Evolutionary conservation across 1,140 invertebrate genomes (phyloP).

Genomic region (Leptinotarsa lineolata): DNA sequence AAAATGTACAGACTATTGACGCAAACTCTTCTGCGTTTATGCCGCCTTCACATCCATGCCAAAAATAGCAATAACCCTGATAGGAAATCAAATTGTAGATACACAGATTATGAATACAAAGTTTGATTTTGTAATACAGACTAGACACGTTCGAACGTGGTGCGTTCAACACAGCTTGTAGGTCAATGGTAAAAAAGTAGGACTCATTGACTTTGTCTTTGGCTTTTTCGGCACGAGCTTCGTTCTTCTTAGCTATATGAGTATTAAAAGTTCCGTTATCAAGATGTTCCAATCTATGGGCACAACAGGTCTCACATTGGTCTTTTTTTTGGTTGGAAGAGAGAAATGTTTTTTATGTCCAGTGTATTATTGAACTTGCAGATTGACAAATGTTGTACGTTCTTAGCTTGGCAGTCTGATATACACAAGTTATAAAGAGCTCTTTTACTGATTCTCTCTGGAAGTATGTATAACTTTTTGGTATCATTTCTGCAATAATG

Average conservation of each 20-base stretch:
- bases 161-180: slow-evolving; percentile 15
- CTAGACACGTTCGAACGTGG: slow-evolving; percentile 18
- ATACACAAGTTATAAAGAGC: neutral
- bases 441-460: neutral
- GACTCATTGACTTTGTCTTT: slow-evolving; percentile 18
- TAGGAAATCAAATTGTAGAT: slow-evolving; percentile 9
- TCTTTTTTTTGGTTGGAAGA: neutral
- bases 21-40: slow-evolving; percentile 20
- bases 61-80: slow-evolving; percentile 17
- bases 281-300: neutral
- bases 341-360: neutral
- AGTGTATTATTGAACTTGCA: neutral
- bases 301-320: neutral
- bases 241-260: slow-evolving; percentile 6
- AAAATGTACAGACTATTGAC: slow-evolving; percentile 10
- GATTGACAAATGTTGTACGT: neutral
- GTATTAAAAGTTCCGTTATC: neutral
- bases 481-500: slow-evolving; percentile 1
- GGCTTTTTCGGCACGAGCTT: slow-evolving; percentile 19
- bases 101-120: slow-evolving; percentile 18
- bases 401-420: neutral
- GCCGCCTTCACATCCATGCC: slow-evolving; percentile 19
- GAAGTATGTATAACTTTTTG: neutral
- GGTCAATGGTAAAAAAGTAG: slow-evolving; percentile 14
- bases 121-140: slow-evolving; percentile 16